Percentiles rank a stretch among this genome's conserved stretches.
phyloP scores from a whole-genome alignment of 2,888 invertebrate species.

The Boloria selene region DNA sequence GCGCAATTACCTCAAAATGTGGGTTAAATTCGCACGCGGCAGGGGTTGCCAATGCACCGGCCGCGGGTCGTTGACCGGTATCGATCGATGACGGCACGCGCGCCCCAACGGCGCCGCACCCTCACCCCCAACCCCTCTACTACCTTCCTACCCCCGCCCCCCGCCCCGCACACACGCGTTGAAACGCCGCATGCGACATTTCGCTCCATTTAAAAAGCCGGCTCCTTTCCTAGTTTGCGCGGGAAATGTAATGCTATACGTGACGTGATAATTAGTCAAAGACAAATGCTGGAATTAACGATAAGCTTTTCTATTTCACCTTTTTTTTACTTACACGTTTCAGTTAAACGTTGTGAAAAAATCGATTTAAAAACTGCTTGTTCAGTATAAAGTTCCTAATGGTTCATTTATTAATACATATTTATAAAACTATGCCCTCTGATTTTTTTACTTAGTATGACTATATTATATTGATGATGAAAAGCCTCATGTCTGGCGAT shows the following conservation, averaged over 20 bases:
- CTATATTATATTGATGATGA: conserved; percentile 34
- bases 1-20: conserved; percentile 53
- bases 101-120: conserved; percentile 67
- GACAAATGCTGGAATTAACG: not conserved
- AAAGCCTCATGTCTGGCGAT: conserved; percentile 53
- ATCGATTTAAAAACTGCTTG: not conserved
- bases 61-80: conserved; percentile 78
- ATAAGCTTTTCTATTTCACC: not conserved
- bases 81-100: conserved; percentile 72
- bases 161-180: conserved; percentile 48
- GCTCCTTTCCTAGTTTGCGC: conserved; percentile 40
- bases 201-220: conserved; percentile 53
- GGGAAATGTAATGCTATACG: conserved; percentile 33
- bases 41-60: conserved; percentile 70
- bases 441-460: conserved; percentile 19
- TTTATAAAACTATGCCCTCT: conserved; percentile 18
- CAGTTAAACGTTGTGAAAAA: too few relatives aligned
- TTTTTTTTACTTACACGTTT: not conserved
- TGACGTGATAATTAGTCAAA: conserved; percentile 11
- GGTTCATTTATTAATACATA: not conserved
- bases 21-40: conserved; percentile 66
- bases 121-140: conserved; percentile 43
- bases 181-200: conserved; percentile 79
- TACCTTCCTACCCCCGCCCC: conserved; percentile 45
- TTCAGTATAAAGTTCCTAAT: not conserved